Evolutionary conservation across 2,113 vertebrate species (phyloP).

Genomic region (Rhodinocichla rosea): DNA sequence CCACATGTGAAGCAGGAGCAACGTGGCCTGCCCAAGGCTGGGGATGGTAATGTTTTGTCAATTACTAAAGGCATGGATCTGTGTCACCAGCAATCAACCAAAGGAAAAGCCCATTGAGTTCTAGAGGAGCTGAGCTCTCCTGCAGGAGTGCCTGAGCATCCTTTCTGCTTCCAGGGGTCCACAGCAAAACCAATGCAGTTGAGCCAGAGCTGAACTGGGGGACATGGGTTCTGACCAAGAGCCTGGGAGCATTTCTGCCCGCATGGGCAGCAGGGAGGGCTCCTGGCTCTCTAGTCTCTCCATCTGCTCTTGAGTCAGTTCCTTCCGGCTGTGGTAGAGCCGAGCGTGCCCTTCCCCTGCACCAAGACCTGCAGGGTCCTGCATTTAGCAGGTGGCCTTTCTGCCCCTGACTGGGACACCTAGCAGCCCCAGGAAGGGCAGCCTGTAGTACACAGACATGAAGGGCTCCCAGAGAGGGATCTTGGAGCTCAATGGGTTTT

Average conservation of each 20-base stretch:
- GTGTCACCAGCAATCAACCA: neutral
- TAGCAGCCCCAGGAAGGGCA: neutral
- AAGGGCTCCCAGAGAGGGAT: neutral
- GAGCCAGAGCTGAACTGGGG: neutral
- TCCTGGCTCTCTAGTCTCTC: neutral
- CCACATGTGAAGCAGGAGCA: neutral
- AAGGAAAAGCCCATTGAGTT: neutral
- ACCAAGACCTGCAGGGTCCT: no score
- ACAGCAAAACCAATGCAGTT: neutral
- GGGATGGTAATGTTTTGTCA: neutral
- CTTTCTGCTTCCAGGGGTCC: neutral
- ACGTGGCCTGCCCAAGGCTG: fast-evolving
- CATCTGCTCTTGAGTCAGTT: neutral
- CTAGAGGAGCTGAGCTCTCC: neutral
- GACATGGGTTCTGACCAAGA: neutral
- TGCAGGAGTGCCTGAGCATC: neutral
- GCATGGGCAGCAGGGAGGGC: neutral
- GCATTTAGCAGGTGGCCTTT: neutral
- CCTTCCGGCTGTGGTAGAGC: neutral
- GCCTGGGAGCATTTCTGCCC: neutral
- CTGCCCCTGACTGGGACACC: neutral
- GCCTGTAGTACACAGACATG: fast-evolving
- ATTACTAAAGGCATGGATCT: neutral
- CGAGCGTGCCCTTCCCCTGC: fast-evolving
- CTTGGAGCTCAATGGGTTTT: neutral